phyloP scores from a whole-genome alignment of 2,797 vertebrate species.

The Neolamprologus multifasciatus region DNA sequence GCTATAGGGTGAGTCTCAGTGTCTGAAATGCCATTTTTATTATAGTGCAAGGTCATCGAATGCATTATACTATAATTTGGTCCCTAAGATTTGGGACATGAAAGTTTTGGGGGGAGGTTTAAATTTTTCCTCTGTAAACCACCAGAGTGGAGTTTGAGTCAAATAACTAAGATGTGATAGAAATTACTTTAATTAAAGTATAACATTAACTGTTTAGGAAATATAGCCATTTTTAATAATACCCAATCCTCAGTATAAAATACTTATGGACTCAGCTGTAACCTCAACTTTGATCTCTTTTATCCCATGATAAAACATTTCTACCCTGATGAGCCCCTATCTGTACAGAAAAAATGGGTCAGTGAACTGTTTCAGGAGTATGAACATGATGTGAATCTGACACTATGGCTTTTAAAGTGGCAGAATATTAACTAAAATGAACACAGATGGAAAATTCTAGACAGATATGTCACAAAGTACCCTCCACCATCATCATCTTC shows the following conservation, averaged over 20 bases:
- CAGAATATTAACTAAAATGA: background rate
- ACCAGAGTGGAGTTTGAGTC: background rate
- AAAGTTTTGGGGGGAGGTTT: no score
- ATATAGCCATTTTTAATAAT: rapidly evolving
- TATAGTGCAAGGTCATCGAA: no score
- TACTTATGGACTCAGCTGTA: background rate
- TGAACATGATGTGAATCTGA: background rate
- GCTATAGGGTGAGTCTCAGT: no score
- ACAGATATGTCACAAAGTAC: background rate
- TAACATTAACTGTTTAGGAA: background rate
- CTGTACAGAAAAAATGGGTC: background rate
- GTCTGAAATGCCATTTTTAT: background rate
- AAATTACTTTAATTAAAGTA: background rate
- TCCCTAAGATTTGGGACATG: no score
- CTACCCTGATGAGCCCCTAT: background rate
- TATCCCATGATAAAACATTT: background rate
- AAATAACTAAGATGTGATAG: background rate
- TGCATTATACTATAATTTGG: no score
- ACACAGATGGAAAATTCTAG: background rate
- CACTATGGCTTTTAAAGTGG: background rate
- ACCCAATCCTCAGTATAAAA: background rate
- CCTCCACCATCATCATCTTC: background rate
- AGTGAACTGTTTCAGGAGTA: background rate
- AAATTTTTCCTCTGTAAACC: background rate
- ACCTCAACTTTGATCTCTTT: background rate